These are phyloP conservation scores for Peromyscus aztecus DNA, from an alignment of 2,797 vertebrate genomes.

Conservation along the genomic window DNA sequence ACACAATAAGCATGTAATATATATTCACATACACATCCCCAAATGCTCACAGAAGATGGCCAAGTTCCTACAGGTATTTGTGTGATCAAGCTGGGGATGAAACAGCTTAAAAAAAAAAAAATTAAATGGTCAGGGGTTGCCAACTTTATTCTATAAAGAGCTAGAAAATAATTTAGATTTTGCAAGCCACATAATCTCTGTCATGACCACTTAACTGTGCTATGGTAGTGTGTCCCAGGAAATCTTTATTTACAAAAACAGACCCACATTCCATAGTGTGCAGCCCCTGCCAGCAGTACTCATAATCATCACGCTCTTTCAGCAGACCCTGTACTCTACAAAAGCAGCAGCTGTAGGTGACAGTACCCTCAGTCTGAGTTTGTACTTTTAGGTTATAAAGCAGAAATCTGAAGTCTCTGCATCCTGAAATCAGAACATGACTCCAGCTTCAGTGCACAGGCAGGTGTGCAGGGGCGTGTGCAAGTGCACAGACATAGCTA, in stretches of 20 bases:
- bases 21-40: accelerated
- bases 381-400: not conserved
- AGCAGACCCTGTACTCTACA: accelerated
- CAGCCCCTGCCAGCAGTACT: not conserved
- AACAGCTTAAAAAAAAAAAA: not conserved
- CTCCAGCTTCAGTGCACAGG: not conserved
- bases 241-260: not conserved
- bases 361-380: accelerated
- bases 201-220: not conserved
- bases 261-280: not conserved
- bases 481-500: constrained; percentile 53
- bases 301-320: not conserved
- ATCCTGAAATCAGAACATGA: not conserved
- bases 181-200: not conserved
- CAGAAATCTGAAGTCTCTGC: not conserved
- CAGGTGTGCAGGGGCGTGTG: constrained; percentile 60
- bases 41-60: not conserved
- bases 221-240: not conserved
- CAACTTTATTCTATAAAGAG: not conserved
- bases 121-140: not conserved
- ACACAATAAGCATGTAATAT: accelerated
- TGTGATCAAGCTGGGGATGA: not conserved
- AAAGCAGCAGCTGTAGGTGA: not conserved
- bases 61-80: not conserved
- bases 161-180: not conserved